Base-by-base conservation (phyloP, 1,140 invertebrate genomes). In the Pachypeltis micranthus region DNA sequence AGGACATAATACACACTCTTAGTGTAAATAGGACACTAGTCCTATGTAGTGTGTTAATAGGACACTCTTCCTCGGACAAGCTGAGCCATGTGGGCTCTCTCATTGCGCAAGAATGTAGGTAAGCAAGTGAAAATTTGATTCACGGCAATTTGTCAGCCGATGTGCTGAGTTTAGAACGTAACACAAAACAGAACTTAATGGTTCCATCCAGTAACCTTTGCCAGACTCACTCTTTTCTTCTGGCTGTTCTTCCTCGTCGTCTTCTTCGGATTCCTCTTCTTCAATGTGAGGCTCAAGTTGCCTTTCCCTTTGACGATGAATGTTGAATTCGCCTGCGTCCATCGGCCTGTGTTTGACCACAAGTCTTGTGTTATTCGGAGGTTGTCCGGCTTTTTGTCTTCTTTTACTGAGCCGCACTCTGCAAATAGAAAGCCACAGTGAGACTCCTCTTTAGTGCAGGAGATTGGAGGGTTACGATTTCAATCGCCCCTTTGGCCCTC, bases 361-460 rank as follows among this genome's bases (percentile, higher is more conserved):
- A 1, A 96, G 76, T 61, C 88, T 77, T 0, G 91, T 93, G 66
- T 91, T 90, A 54, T 89, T 87, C 64, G 82, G 79, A 78, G 69
- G 78, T 28, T 75, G 81, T 64, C 77, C 88, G 71, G 78, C 77
- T 75, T 92, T 86, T 63, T 90, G 85, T 44, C 91, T 80, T 59
- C 94, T 80, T 75, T 96, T 97, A 68, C 86, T 96, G 39, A 97
- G 77, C 24, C 93, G 82, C 47, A 97, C 93, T 56, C 93, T 81
- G 65, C 19, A 67, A 66, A 61, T 39, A n/a, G n/a, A n/a, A n/a
- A n/a, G n/a, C n/a, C n/a, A n/a, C n/a, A n/a, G n/a, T n/a, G n/a
- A n/a, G n/a, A n/a, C n/a, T n/a, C n/a, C n/a, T n/a, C n/a, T n/a
- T n/a, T n/a, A n/a, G n/a, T n/a, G n/a, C n/a, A n/a, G n/a, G n/a